phyloP scores from a whole-genome alignment of 2,888 invertebrate species.

The Monochamus alternatus region DNA sequence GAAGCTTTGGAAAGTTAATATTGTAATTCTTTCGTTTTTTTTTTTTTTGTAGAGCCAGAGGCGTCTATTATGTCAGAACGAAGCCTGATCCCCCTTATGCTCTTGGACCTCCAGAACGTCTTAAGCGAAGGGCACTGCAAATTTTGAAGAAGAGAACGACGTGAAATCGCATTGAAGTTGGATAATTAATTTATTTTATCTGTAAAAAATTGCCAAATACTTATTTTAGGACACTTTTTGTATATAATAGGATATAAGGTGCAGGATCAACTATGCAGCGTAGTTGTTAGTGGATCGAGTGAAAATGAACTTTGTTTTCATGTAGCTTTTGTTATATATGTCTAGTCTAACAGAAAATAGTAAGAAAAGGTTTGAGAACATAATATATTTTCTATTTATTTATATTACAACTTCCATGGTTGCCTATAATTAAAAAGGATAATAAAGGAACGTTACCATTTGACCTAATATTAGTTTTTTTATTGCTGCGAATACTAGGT shows the following conservation, averaged over 20 bases:
- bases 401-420: no score
- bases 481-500: no score
- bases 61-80: slow-evolving; percentile 90
- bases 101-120: slow-evolving; percentile 73
- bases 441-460: no score
- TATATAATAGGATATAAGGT: background rate
- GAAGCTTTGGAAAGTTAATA: background rate
- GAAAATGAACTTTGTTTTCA: no score
- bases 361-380: no score
- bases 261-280: background rate
- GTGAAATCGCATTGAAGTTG: background rate
- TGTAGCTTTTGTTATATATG: no score
- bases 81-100: slow-evolving; percentile 89
- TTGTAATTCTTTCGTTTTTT: slow-evolving; percentile 55
- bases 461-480: no score
- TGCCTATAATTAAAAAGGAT: no score
- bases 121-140: slow-evolving; percentile 51
- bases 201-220: slow-evolving; percentile 33
- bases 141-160: slow-evolving; percentile 39
- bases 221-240: background rate
- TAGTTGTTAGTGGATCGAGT: background rate
- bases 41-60: slow-evolving; percentile 78
- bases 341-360: no score
- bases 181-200: slow-evolving; percentile 22
- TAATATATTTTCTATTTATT: no score